Evolutionary conservation across 2,888 invertebrate species (phyloP).

Genomic region (Idaea aversata): DNA sequence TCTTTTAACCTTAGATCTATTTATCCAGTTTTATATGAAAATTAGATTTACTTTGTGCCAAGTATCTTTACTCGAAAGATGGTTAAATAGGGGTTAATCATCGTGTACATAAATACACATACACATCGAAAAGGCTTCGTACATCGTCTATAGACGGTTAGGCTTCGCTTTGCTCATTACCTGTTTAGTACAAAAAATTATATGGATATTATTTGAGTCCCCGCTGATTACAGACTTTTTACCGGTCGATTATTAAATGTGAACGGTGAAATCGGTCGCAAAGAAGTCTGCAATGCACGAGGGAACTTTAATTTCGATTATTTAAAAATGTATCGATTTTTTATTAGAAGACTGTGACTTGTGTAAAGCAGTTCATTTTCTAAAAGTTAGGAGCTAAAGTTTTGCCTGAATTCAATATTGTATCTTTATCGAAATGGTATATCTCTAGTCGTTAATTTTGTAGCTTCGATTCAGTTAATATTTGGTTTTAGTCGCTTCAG

Average conservation of each 20-base stretch:
- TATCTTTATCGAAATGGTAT: neutral
- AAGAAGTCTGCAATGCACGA: neutral
- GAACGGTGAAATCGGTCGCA: neutral
- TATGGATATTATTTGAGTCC: conserved; percentile 32
- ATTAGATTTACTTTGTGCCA: neutral
- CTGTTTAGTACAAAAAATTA: conserved; percentile 75
- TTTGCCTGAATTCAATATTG: neutral
- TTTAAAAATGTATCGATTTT: conserved; percentile 38
- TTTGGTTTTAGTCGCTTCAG: neutral
- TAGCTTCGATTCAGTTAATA: neutral
- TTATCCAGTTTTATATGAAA: neutral
- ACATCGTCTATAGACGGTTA: conserved; percentile 22
- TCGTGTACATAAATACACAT: neutral
- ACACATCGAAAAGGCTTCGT: conserved; percentile 3
- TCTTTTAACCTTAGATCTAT: neutral
- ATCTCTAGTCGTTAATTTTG: neutral
- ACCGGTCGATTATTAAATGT: neutral
- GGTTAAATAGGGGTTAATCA: neutral
- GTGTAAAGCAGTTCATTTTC: conserved; percentile 1
- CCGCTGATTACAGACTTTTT: neutral
- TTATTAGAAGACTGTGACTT: conserved; percentile 29
- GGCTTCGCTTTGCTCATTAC: conserved; percentile 64
- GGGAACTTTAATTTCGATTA: conserved; percentile 29
- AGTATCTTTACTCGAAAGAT: neutral
- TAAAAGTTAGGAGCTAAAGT: neutral